Conservation (phyloP, 35 echinoderm and acorn worm species). For the Apostichopus californicus region DNA sequence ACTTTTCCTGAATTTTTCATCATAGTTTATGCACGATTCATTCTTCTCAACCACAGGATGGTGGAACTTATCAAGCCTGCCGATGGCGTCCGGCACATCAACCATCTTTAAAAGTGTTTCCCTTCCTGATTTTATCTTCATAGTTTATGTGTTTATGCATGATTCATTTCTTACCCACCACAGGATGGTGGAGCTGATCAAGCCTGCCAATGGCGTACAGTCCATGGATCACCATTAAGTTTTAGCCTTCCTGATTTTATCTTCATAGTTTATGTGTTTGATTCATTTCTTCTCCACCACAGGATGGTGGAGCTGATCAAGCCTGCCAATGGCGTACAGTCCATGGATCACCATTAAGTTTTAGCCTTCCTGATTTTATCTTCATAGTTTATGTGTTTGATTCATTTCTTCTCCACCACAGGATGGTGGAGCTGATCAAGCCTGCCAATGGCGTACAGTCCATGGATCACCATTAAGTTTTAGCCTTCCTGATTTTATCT, state of each 20-base stretch:
- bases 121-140: no score
- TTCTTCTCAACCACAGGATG: conserved; percentile 78
- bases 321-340: conserved; percentile 58
- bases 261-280: no score
- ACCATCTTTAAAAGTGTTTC: background rate
- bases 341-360: background rate
- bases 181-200: conserved; percentile 89
- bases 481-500: no score
- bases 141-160: no score
- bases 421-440: conserved; percentile 87
- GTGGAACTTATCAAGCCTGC: conserved; percentile 73
- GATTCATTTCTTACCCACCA: conserved; percentile 7
- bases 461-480: background rate
- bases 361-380: no score
- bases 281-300: conserved; percentile 4
- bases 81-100: conserved; percentile 41
- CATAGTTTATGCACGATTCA: background rate
- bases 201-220: conserved; percentile 60
- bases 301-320: conserved; percentile 92
- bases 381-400: no score
- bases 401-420: conserved; percentile 33
- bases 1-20: no score
- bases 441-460: conserved; percentile 56
- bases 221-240: background rate
- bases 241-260: no score